These are phyloP conservation scores for Charaxes varanes DNA, from an alignment of 1,140 invertebrate species.

Conservation along the genomic window DNA sequence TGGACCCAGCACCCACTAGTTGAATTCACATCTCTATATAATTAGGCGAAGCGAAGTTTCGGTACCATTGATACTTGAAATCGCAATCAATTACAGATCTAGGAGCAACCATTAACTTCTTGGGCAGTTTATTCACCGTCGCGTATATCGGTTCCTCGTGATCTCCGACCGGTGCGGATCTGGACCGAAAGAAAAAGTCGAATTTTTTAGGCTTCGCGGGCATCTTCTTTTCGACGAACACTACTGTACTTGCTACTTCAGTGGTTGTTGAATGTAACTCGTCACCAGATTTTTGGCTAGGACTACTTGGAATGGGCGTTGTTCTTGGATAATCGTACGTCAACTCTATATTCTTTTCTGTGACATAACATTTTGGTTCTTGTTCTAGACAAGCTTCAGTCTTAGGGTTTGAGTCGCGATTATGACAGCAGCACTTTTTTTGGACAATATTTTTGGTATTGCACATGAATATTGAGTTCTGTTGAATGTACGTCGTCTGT, in stretches of 20 bases:
- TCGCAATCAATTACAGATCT: too few relatives aligned
- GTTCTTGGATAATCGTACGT: conserved; percentile 69
- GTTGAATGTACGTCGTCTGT: conserved; percentile 58
- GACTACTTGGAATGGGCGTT: conserved; percentile 44
- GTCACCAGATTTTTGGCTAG: conserved; percentile 44
- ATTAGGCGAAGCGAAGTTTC: too few relatives aligned
- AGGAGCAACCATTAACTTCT: too few relatives aligned
- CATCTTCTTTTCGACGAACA: conserved; percentile 68
- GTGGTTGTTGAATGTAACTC: conserved; percentile 61
- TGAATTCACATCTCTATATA: too few relatives aligned
- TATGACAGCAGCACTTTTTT: conserved; percentile 59
- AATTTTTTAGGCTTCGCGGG: conserved; percentile 61
- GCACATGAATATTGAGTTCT: conserved; percentile 70
- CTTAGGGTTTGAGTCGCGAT: conserved; percentile 33
- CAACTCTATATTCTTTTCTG: conserved; percentile 71
- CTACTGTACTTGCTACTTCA: conserved; percentile 69
- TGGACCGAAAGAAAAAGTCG: conserved; percentile 66
- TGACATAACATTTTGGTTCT: conserved; percentile 56
- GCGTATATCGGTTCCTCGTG: conserved; percentile 71
- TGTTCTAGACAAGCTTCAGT: conserved; percentile 30
- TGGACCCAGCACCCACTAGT: too few relatives aligned
- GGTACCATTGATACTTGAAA: too few relatives aligned
- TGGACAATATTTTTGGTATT: conserved; percentile 64
- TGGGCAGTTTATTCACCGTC: conserved; percentile 70
- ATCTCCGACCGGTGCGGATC: conserved; percentile 66